phyloP scores from a whole-genome alignment of 2,888 invertebrate species.

The Corythucha ciliata region DNA sequence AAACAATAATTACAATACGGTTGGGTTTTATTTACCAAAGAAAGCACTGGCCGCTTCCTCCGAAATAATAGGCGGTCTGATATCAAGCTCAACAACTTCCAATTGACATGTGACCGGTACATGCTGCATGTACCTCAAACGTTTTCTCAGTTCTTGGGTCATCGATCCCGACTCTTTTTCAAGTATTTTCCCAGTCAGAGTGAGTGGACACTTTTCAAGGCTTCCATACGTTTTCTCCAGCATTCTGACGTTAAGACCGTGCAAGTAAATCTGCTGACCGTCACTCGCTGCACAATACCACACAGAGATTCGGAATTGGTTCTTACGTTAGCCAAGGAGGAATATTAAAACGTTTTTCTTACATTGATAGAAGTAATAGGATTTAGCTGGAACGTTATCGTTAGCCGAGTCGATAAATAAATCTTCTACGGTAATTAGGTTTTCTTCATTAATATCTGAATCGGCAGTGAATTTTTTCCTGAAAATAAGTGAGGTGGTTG shows the following conservation, averaged over 20 bases:
- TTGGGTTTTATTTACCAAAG: constrained; percentile 47
- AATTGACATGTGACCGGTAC: constrained; percentile 84
- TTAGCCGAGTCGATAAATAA: constrained; percentile 12
- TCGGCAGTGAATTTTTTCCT: no score
- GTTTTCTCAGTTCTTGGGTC: constrained; percentile 67
- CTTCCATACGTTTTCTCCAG: constrained; percentile 76
- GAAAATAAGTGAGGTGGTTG: no score
- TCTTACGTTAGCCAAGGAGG: neutral
- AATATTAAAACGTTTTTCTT: no score
- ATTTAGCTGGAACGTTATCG: constrained; percentile 42
- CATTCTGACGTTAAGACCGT: constrained; percentile 83
- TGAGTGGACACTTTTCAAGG: constrained; percentile 64
- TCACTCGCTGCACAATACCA: constrained; percentile 61
- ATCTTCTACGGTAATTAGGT: no score
- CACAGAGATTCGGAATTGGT: neutral
- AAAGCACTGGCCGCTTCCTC: constrained; percentile 58
- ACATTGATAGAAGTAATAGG: constrained; percentile 79
- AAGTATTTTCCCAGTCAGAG: constrained; percentile 67
- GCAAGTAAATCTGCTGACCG: constrained; percentile 86
- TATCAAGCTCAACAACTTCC: constrained; percentile 77
- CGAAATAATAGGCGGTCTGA: constrained; percentile 63
- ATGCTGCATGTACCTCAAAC: constrained; percentile 70
- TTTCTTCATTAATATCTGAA: no score
- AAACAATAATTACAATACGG: no score
- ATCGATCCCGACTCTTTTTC: constrained; percentile 80